Conservation (phyloP, 2,888 invertebrate genomes). For the Cosmia pyralina region DNA sequence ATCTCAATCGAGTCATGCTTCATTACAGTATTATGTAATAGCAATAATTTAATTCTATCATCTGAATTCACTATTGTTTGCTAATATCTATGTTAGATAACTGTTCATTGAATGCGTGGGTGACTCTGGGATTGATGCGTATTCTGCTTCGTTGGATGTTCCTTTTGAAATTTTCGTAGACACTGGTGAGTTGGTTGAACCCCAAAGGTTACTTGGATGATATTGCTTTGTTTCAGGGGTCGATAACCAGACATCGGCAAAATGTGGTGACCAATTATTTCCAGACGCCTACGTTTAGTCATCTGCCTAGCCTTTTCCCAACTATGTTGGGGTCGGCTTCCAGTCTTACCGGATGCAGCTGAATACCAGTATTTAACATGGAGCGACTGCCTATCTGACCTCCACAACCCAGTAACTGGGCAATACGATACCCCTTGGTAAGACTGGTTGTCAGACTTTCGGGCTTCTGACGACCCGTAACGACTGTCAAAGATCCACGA, state of each 20-base stretch:
- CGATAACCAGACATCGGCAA: conserved; percentile 54
- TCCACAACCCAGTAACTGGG: no score
- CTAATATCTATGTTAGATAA: conserved; percentile 63
- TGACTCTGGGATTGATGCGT: conserved; percentile 47
- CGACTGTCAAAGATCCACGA: no score
- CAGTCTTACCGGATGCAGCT: no score
- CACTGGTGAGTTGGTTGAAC: conserved; percentile 65
- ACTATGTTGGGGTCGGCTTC: no score
- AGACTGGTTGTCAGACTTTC: no score
- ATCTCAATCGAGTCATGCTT: conserved; percentile 61
- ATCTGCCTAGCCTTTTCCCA: no score
- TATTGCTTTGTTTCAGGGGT: conserved; percentile 66
- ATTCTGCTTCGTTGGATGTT: conserved; percentile 34
- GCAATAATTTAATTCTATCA: conserved; percentile 71
- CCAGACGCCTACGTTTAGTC: conserved; percentile 40
- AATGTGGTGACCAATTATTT: conserved; percentile 55
- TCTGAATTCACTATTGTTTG: conserved; percentile 72
- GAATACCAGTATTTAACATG: no score
- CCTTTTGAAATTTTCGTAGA: conserved; percentile 38
- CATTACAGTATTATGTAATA: conserved; percentile 67
- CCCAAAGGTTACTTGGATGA: conserved; percentile 52
- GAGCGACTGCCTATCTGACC: no score
- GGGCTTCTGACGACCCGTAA: no score
- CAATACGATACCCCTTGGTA: no score
- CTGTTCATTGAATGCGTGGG: conserved; percentile 67